Evolutionary conservation across 2,797 vertebrate species (phyloP).

Genomic region (Poliocrania exsul): DNA sequence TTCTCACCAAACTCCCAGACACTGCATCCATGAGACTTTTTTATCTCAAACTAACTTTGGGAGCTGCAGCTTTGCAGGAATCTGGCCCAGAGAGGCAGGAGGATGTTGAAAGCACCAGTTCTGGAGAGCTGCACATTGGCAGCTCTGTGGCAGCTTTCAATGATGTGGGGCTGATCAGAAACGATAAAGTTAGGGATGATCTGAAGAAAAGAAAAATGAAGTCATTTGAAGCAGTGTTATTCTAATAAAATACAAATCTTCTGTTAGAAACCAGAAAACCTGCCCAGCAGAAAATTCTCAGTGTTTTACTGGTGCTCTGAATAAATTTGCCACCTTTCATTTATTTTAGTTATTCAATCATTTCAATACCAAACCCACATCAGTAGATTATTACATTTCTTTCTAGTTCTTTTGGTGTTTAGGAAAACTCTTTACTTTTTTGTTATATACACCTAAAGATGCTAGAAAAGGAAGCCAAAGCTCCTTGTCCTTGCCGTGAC

Average conservation of each 20-base stretch:
- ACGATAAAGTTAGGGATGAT: background rate
- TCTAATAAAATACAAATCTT: background rate
- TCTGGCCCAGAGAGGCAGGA: background rate
- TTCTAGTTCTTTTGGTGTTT: background rate
- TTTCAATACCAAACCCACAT: background rate
- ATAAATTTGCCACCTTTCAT: background rate
- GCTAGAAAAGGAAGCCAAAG: background rate
- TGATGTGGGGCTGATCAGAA: background rate
- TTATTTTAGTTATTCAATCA: background rate
- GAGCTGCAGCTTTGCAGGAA: background rate
- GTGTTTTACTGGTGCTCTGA: background rate
- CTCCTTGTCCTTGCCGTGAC: background rate
- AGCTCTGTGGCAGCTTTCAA: background rate
- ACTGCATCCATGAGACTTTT: background rate
- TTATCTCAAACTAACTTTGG: background rate
- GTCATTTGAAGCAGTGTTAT: background rate
- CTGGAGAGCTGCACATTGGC: rapidly evolving
- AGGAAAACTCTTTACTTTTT: background rate
- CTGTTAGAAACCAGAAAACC: background rate
- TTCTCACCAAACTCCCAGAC: background rate
- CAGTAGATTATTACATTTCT: background rate
- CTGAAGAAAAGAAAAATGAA: background rate
- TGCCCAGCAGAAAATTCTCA: background rate
- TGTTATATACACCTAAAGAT: background rate
- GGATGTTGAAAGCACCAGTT: rapidly evolving